Evolutionary conservation across 2,113 vertebrate species (phyloP).

Genomic region (Caranx melampygus): DNA sequence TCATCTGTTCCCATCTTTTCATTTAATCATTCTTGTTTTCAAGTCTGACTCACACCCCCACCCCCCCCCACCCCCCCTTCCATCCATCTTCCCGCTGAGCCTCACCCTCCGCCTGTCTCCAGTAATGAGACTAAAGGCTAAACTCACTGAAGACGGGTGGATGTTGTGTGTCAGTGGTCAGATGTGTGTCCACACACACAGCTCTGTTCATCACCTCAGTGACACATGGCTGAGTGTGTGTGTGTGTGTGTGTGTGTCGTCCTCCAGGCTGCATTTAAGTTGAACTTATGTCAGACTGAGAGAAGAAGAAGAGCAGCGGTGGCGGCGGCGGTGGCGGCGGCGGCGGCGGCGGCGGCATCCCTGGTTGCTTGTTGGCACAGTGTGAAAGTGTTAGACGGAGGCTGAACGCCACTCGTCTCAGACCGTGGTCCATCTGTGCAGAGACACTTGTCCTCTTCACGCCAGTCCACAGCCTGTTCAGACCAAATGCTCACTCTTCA

Average conservation of each 20-base stretch:
- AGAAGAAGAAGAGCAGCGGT: no score
- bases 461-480: no score
- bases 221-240: neutral
- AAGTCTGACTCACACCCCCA: slow-evolving; percentile 40
- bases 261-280: neutral
- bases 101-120: slow-evolving; percentile 11
- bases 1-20: slow-evolving; percentile 36
- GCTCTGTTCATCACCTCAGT: neutral
- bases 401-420: neutral
- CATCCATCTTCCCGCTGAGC: slow-evolving; percentile 26
- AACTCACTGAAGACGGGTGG: neutral
- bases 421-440: neutral
- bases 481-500: no score
- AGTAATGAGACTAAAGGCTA: slow-evolving; percentile 32
- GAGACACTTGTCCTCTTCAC: no score
- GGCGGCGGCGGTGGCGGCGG: no score
- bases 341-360: no score
- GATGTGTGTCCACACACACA: neutral
- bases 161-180: neutral
- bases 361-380: neutral
- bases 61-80: slow-evolving; percentile 1
- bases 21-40: slow-evolving; percentile 51
- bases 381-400: neutral
- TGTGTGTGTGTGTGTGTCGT: neutral
- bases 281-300: neutral